Evolutionary conservation across 1,140 invertebrate species (phyloP), one percentile per base, ranked within the genome.

Genomic region (Daktulosphaira vitifoliae): DNA sequence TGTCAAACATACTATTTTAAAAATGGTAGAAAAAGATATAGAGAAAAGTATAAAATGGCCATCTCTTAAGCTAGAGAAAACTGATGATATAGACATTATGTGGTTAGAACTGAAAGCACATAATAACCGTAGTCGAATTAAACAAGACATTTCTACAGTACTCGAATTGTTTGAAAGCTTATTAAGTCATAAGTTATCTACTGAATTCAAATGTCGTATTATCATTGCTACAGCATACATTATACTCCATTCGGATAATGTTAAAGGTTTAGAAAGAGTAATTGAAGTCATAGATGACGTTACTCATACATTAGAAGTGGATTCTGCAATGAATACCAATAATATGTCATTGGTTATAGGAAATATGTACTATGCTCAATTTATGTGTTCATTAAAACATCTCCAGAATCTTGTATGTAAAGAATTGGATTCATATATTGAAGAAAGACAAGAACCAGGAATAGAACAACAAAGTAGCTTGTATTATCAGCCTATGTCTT

Each of bases 21-120:
- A 62, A 22, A 48, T 29, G 26, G 20, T 62, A 46, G 16, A 48
- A 26, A 18, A 59, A 25, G 39, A 59, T 33, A 29, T 8, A 26
- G 18, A 62, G 20, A 8, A 46, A 20, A 46, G 29, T 20, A 44
- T 22, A 0, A 48, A 62, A 46, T 62, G 56, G 56, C 42, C 56
- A 2, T 22, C 18, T 13, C 46, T 8, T n/a, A 15, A 2, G 26
- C 46, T 62, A 6, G 46, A 20, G 20, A 62, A 48, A 62, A 29
- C 23, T 9, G 56, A 62, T 33, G 16, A 8, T 33, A 62, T 11
- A 46, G 56, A 62, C 44, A 48, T 62, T 26, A 62, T 62, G 56
- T 62, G 56, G 56, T 62, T 62, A 15, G 56, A 62, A 33, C 29
- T 62, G 29, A 62, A 46, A 33, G 56, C 56, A 0, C 56, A 62